Conservation (phyloP, 2,113 vertebrate species). For the Xiphophorus couchianus region DNA sequence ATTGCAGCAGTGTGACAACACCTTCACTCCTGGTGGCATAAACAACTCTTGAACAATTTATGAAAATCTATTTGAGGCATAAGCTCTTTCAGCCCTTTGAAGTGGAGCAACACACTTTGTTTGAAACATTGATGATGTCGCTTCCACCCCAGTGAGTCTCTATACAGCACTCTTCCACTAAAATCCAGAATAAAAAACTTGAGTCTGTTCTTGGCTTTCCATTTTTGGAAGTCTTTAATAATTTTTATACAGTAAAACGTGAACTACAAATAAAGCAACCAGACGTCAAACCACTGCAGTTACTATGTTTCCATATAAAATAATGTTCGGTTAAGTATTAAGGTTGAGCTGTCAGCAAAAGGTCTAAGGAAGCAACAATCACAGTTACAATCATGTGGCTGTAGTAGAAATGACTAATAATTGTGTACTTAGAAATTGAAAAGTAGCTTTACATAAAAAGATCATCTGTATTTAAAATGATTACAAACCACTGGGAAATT, state of each 20-base stretch:
- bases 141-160: constrained; percentile 55
- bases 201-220: neutral
- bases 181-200: constrained; percentile 6
- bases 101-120: constrained; percentile 39
- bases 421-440: too few relatives aligned
- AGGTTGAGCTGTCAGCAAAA: too few relatives aligned
- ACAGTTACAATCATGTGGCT: too few relatives aligned
- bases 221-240: neutral
- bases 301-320: neutral
- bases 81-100: constrained; percentile 54
- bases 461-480: neutral
- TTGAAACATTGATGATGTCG: constrained; percentile 73
- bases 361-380: too few relatives aligned
- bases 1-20: constrained; percentile 41
- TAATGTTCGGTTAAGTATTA: too few relatives aligned
- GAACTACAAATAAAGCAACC: neutral
- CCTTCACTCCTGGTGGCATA: constrained; percentile 56
- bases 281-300: neutral
- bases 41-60: constrained; percentile 72
- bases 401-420: too few relatives aligned
- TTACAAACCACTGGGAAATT: neutral
- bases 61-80: constrained; percentile 67
- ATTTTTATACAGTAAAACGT: neutral
- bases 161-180: constrained; percentile 10
- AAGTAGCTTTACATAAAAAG: neutral